These are phyloP conservation scores for Lasioglossum calceatum DNA, from an alignment of 2,888 invertebrate species.

Conservation along the genomic window DNA sequence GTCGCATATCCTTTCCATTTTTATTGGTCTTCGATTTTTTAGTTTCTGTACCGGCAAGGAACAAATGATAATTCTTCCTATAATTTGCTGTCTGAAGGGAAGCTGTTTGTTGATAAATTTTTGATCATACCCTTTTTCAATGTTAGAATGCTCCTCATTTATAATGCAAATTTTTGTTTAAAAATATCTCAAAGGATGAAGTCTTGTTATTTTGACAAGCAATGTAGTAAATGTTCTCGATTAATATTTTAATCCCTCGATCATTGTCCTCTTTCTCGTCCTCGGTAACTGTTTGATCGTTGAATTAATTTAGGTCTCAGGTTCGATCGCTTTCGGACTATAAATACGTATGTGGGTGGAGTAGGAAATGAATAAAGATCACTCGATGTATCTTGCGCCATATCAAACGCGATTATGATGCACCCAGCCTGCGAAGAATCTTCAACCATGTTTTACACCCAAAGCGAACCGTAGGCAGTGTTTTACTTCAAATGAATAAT, in stretches of 20 bases:
- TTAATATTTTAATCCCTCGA: not conserved
- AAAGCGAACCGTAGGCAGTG: not conserved
- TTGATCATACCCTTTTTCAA: not conserved
- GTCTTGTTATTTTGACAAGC: not conserved
- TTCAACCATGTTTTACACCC: conserved; percentile 9
- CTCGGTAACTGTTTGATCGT: not conserved
- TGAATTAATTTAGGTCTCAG: conserved; percentile 5
- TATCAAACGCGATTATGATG: not conserved
- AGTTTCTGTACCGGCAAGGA: not conserved
- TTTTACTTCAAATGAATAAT: not conserved
- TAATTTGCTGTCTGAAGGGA: not conserved
- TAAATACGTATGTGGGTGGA: conserved; percentile 14
- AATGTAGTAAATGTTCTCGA: not conserved
- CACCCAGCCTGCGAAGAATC: not conserved
- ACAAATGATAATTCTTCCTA: not conserved
- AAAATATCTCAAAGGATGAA: not conserved
- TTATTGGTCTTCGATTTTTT: not conserved
- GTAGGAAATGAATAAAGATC: conserved; percentile 3
- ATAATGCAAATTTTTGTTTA: not conserved
- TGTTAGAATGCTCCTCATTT: not conserved
- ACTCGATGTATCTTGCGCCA: conserved; percentile 25
- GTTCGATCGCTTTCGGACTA: conserved; percentile 5
- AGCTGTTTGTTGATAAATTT: not conserved
- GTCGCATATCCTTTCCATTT: not conserved
- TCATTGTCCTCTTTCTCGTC: not conserved